These are phyloP conservation scores for Spinus pinus DNA, from an alignment of 2,797 vertebrate species.

Conservation along the genomic window DNA sequence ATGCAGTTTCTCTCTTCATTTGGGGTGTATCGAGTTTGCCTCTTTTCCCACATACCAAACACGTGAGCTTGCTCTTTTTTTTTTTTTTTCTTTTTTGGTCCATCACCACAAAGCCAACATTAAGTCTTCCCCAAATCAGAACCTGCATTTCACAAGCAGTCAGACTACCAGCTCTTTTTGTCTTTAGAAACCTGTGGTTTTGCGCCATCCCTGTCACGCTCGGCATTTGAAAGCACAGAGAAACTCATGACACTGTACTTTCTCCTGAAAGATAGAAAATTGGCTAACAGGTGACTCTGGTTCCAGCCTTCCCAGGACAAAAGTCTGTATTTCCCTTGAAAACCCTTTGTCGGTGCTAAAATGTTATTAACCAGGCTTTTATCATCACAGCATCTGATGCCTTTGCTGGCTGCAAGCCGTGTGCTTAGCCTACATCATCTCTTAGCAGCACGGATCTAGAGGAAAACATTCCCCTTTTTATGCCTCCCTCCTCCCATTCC, in stretches of 20 bases:
- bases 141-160: background rate
- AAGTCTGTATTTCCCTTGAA: background rate
- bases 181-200: background rate
- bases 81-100: background rate
- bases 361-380: slow-evolving; percentile 20
- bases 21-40: background rate
- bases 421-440: background rate
- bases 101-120: background rate
- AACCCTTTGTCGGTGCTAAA: background rate
- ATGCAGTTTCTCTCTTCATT: background rate
- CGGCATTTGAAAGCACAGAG: background rate
- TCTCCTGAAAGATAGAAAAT: background rate
- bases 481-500: background rate
- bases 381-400: background rate
- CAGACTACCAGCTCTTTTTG: background rate
- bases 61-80: background rate
- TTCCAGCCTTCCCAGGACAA: background rate
- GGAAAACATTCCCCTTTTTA: background rate
- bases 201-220: background rate
- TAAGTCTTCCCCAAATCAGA: background rate
- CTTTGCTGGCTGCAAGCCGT: slow-evolving; percentile 19
- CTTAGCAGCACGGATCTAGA: background rate
- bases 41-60: background rate
- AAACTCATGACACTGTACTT: background rate
- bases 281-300: background rate